A percentile compares a stretch with the other conserved stretches of the same genome.
phyloP scores from a whole-genome alignment of 1,140 invertebrate species.

The Brachionus koreanus region DNA sequence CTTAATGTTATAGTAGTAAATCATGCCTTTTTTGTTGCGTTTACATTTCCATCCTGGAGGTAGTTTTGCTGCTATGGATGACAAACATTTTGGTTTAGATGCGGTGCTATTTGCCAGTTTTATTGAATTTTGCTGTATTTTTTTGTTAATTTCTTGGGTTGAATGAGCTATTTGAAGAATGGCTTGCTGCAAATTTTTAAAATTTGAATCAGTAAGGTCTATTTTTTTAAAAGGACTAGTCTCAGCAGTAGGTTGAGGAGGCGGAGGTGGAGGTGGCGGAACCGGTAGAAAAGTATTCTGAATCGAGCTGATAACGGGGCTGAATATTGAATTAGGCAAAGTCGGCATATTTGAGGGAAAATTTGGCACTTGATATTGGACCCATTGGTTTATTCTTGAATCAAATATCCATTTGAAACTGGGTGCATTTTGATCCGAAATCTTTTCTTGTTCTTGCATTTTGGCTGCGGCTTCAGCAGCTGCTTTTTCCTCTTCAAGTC shows the following conservation, averaged over 20 bases:
- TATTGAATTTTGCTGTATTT: not conserved
- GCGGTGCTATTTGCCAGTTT: not conserved
- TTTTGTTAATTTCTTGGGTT: not conserved
- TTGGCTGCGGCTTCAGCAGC: not conserved
- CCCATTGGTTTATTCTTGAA: constrained; percentile 15
- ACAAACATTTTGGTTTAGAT: not conserved
- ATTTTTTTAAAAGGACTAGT: constrained; percentile 15
- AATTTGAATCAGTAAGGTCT: constrained; percentile 1
- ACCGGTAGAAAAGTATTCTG: not conserved
- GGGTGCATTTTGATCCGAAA: not conserved
- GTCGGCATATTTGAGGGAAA: not conserved
- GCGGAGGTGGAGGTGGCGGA: not conserved
- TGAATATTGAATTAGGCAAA: not conserved
- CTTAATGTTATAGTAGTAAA: constrained; percentile 85
- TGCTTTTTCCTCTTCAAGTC: constrained; percentile 15
- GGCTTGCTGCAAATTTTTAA: constrained; percentile 41
- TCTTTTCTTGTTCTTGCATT: not conserved
- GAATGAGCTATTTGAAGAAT: not conserved
- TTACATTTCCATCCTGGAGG: constrained; percentile 33
- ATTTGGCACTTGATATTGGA: not conserved
- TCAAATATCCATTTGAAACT: constrained; percentile 1
- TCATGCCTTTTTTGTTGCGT: constrained; percentile 64
- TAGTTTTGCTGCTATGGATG: not conserved
- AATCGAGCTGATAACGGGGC: not conserved
- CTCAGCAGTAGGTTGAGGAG: not conserved